Conservation (phyloP, 2,888 invertebrate species). For the Agrypnus murinus region DNA sequence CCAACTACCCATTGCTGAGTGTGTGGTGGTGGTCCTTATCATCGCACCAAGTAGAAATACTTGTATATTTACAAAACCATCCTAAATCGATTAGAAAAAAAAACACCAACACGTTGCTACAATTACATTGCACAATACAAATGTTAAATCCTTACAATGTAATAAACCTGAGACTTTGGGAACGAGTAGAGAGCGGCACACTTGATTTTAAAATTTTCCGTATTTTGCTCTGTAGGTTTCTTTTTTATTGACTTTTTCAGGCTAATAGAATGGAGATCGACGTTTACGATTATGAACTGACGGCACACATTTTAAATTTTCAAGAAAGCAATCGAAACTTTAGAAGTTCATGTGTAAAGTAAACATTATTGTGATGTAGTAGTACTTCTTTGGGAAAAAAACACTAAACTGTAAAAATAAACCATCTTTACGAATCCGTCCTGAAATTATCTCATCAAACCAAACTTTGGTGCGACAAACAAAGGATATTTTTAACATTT, state of each 20-base stretch:
- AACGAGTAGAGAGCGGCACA: conserved; percentile 38
- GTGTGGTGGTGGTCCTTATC: conserved; percentile 62
- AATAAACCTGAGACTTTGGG: too few relatives aligned
- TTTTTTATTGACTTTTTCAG: conserved; percentile 36
- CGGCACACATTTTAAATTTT: conserved; percentile 28
- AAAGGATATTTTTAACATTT: conserved; percentile 8
- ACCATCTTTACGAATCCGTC: conserved; percentile 43
- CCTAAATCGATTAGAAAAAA: conserved; percentile 58
- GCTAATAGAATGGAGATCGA: conserved; percentile 49
- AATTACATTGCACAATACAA: conserved; percentile 20
- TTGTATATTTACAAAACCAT: conserved; percentile 54
- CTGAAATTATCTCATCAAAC: conserved; percentile 15
- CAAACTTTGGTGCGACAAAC: neutral
- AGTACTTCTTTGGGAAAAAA: conserved; percentile 27
- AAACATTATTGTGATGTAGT: conserved; percentile 41
- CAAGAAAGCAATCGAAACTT: conserved; percentile 25
- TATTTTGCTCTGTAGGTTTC: conserved; percentile 1
- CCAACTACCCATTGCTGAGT: conserved; percentile 65
- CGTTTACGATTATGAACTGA: conserved; percentile 50
- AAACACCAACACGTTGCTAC: conserved; percentile 30
- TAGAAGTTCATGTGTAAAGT: conserved; percentile 39
- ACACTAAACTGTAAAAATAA: neutral
- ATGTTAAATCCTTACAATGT: conserved; percentile 11
- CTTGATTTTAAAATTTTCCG: neutral
- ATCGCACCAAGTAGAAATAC: conserved; percentile 54